phyloP scores from a whole-genome alignment of 2,888 invertebrate genomes.

The Acanthacorydalis orientalis region DNA sequence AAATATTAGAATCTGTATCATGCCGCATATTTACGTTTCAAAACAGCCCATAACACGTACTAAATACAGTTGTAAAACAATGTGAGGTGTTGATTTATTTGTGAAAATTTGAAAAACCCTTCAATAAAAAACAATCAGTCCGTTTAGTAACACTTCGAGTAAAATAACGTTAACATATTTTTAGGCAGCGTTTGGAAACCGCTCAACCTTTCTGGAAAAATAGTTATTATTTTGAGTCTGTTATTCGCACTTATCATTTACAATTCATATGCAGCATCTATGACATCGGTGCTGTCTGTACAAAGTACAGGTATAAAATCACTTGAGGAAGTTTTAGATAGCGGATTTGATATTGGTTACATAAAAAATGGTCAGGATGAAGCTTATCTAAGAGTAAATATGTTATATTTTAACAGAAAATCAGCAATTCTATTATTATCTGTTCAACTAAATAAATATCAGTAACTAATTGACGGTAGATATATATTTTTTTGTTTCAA shows the following conservation, averaged over 20 bases:
- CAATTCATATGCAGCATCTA: constrained; percentile 48
- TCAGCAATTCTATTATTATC: not conserved
- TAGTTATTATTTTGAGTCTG: constrained; percentile 37
- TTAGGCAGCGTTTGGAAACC: constrained; percentile 42
- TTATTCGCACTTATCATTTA: constrained; percentile 43
- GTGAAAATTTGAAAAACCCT: too few relatives aligned
- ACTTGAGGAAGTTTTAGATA: constrained; percentile 37
- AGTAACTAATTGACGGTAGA: too few relatives aligned
- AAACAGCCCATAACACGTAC: too few relatives aligned
- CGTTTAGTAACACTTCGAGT: too few relatives aligned
- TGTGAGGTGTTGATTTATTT: too few relatives aligned
- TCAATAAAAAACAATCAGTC: too few relatives aligned
- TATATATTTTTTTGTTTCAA: too few relatives aligned
- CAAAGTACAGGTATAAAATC: constrained; percentile 35
- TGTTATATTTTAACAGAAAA: not conserved
- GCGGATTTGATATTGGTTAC: constrained; percentile 42
- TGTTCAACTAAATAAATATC: too few relatives aligned
- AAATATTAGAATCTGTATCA: too few relatives aligned
- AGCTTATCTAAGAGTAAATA: constrained; percentile 38
- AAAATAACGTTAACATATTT: constrained; percentile 8
- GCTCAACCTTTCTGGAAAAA: constrained; percentile 34
- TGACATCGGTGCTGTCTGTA: constrained; percentile 46
- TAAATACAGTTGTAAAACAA: too few relatives aligned
- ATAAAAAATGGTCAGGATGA: constrained; percentile 40
- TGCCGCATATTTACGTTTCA: too few relatives aligned